Conservation (phyloP, 2,888 invertebrate species). For the Drosophila bunnanda region DNA sequence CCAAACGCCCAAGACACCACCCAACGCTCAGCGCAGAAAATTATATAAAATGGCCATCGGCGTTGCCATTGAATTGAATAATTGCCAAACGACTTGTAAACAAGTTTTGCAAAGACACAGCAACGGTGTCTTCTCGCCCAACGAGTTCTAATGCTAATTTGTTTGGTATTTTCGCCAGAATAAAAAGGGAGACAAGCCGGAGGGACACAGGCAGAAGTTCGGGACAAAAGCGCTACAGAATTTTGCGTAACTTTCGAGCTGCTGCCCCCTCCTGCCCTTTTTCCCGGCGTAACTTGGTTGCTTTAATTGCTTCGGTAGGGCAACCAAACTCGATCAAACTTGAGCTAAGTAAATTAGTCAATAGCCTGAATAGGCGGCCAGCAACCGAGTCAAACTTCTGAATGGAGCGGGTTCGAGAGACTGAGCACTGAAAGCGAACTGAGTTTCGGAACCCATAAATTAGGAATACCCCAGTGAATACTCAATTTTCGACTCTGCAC, state of each 20-base stretch:
- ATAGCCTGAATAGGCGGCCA: conserved; percentile 19
- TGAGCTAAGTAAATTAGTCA: conserved; percentile 47
- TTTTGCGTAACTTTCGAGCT: conserved; percentile 8
- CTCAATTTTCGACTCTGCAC: conserved; percentile 18
- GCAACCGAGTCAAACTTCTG: conserved; percentile 20
- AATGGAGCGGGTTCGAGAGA: background rate
- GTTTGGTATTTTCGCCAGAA: conserved; percentile 48
- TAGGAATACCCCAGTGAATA: conserved; percentile 20
- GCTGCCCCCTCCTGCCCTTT: too few species aligned
- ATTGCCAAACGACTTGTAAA: conserved; percentile 76
- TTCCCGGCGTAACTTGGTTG: conserved; percentile 1
- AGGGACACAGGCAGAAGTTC: background rate
- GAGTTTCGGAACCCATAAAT: conserved; percentile 24
- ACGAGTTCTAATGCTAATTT: conserved; percentile 65
- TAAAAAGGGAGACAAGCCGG: background rate
- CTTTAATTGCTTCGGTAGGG: conserved; percentile 31
- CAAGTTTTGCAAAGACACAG: conserved; percentile 53
- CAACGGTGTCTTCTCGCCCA: conserved; percentile 43
- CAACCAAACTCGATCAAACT: conserved; percentile 43
- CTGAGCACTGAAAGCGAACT: conserved; percentile 2
- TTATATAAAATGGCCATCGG: conserved; percentile 58
- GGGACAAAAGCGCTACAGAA: conserved; percentile 14
- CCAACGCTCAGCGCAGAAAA: conserved; percentile 31
- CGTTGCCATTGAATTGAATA: conserved; percentile 71
- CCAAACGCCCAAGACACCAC: background rate